Evolutionary conservation across 2,888 invertebrate genomes (phyloP), one percentile per base, ranked within the genome.

Genomic region (Homarus gammarus): DNA sequence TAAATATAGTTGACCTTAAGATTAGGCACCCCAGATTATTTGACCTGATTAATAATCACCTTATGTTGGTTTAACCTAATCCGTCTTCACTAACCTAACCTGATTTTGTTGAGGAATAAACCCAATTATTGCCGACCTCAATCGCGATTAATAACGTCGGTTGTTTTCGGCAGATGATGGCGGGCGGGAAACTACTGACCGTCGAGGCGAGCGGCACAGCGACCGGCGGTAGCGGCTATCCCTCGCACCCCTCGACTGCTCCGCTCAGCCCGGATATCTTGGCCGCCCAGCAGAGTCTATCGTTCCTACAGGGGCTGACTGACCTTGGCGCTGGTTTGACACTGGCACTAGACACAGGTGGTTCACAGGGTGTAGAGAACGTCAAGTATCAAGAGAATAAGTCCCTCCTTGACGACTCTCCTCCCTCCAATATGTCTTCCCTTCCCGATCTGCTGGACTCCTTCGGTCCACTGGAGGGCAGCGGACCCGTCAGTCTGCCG

Each of bases 221-320:
- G 8, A 40, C 8, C n/a, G 64, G 27, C 12, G 64, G 27, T 22
- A 68, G 64, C 38, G n/a, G 33, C 10, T 31, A 27, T 33, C 5
- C 64, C 10, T 27, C 77, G 2, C 38, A 40, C 36, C 33, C 40
- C 12, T 33, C 36, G 38, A 78, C 68, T 38, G 83, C 77, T n/a
- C 88, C 88, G 40, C 85, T 88, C 31, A 91, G 91, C 56, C 91
- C 91, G 36, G 91, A 91, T 68, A 91, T 91, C 33, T 49, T 89
- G 27, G 91, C 91, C 22, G 91, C 91, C 22, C 91, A 91, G 72
- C 79, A 91, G 70, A 70, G 78, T 56, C 68, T 91, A 12, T 88
- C 82, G 5, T 91, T 91, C 78, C 85, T 91, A 6, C 91, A 91
- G 70, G 85, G 88, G 36, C 33, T 88, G 84, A 79, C 84, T 68